Conservation (phyloP, 1,140 invertebrate genomes). For the Fopius arisanus region DNA sequence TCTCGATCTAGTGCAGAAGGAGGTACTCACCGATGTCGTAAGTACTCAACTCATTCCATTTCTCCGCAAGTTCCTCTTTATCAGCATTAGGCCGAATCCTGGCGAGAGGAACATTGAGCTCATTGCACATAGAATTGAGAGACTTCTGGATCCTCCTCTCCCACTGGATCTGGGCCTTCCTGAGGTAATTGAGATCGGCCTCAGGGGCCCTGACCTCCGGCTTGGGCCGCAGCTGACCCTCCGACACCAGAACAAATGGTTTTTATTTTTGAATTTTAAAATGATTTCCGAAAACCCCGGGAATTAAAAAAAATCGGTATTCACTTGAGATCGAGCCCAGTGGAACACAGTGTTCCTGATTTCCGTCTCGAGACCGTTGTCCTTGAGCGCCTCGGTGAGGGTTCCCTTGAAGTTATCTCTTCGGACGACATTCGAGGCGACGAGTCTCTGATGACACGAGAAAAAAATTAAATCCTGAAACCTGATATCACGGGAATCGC, state of each 20-base stretch:
- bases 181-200: slow-evolving; percentile 70
- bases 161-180: slow-evolving; percentile 88
- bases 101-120: slow-evolving; percentile 83
- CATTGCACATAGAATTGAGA: slow-evolving; percentile 92
- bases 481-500: no score
- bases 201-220: slow-evolving; percentile 46
- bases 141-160: slow-evolving; percentile 94
- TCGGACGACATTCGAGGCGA: slow-evolving; percentile 75
- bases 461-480: not conserved
- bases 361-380: slow-evolving; percentile 79
- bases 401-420: slow-evolving; percentile 80
- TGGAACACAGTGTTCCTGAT: slow-evolving; percentile 84
- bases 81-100: slow-evolving; percentile 79
- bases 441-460: slow-evolving; percentile 70
- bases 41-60: slow-evolving; percentile 93
- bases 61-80: slow-evolving; percentile 81
- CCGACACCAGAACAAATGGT: slow-evolving; percentile 16
- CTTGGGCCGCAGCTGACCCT: slow-evolving; percentile 65
- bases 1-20: no score
- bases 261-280: no score
- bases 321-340: slow-evolving; percentile 73
- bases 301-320: slow-evolving; percentile 8
- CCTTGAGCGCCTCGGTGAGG: slow-evolving; percentile 76
- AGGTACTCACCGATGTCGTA: slow-evolving; percentile 79
- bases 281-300: slow-evolving; percentile 17